Evolutionary conservation across 2,888 invertebrate species (phyloP).

Genomic region (Hyppa rectilinea): DNA sequence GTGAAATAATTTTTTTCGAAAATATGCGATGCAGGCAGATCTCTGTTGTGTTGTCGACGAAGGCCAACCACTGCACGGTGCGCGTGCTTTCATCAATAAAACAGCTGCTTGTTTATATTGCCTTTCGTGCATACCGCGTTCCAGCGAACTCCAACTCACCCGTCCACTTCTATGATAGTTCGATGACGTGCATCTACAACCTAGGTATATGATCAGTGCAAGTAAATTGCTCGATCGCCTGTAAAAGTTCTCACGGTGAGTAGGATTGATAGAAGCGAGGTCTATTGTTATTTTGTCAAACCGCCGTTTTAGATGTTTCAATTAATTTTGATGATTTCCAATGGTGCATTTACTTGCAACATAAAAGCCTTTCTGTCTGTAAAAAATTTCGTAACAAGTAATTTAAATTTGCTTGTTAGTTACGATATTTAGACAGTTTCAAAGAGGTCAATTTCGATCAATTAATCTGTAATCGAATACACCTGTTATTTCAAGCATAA

Average conservation of each 20-base stretch:
- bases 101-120: constrained; percentile 79
- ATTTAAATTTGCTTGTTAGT: constrained; percentile 9
- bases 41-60: constrained; percentile 66
- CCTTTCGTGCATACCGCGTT: constrained; percentile 74
- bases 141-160: constrained; percentile 71
- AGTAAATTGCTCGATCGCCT: constrained; percentile 39
- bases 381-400: constrained; percentile 1
- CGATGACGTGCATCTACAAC: constrained; percentile 62
- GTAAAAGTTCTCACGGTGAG: constrained; percentile 45
- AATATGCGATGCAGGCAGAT: constrained; percentile 77
- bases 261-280: constrained; percentile 6
- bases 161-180: constrained; percentile 75
- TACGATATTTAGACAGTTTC: constrained; percentile 16
- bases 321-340: neutral
- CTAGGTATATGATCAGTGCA: constrained; percentile 43
- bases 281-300: constrained; percentile 16
- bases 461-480: constrained; percentile 35
- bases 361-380: neutral
- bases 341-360: neutral
- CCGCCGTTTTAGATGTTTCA: neutral
- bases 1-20: constrained; percentile 82
- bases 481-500: constrained; percentile 29
- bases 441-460: constrained; percentile 24
- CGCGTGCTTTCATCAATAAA: constrained; percentile 79
- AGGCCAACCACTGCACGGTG: constrained; percentile 76